Base-by-base conservation (phyloP, 2,113 vertebrate species). In the Cavia aperea region DNA sequence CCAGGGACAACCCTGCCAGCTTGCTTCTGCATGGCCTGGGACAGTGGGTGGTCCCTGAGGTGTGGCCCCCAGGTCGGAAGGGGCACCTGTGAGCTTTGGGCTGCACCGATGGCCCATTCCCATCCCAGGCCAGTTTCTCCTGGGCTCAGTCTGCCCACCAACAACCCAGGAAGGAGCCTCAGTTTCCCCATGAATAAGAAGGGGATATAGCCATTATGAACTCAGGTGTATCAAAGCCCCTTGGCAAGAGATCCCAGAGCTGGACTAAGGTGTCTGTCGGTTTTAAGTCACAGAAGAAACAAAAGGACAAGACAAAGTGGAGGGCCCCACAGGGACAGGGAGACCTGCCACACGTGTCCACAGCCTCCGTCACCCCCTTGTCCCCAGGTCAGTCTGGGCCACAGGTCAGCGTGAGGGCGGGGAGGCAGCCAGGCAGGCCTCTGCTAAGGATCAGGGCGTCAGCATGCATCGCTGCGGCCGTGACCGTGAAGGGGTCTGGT, bases 101-200 rank as follows among this genome's bases (percentile, higher is more conserved):
- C 72, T 49, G 10, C 0, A 4, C 0, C 26, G 11, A 2, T 2
- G 6, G 4, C 1, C 0, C 1, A 31, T 26, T 39, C 15, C 33
- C 18, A 23, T 33, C 65, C 26, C 2, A n/a, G 81, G 58, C n/a
- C 49, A 3, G 0, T n/a, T 62, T 2, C 72, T 81, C 29, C 3
- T 29, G 15, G 29, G 70, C 54, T 14, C 0, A 0, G 73, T 39
- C 1, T 86, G 39, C 43, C 29, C 39, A 2, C 9, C 29, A 23
- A 1, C 43, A 31, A 87, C 77, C 58, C 73, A 19, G 60, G 0
- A 7, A 62, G 68, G 56, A 70, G 19, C 77, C 63, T 86, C 73
- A 13, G 49, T 63, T 63, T 88, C 43, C 63, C 31, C 11, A 6
- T 0, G 13, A 31, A 63, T 62, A 36, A 31, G 36, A 66, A 66